Evolutionary conservation across 2,113 vertebrate species (phyloP).

Genomic region (Pomatostomus ruficeps): DNA sequence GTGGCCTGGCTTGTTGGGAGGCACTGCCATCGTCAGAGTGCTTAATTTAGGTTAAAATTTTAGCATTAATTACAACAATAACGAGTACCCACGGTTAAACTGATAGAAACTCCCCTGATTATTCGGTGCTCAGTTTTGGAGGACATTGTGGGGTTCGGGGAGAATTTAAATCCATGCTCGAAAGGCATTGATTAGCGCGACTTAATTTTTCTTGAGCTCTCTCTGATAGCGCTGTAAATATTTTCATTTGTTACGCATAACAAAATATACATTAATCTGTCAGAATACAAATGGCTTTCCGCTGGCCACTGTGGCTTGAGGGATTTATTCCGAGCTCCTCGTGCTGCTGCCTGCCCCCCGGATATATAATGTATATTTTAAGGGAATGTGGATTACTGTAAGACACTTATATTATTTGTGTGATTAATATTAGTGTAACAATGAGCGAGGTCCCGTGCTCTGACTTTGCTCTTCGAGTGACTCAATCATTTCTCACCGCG

Average conservation of each 20-base stretch:
- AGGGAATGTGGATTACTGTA: constrained; percentile 71
- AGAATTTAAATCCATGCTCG: constrained; percentile 57
- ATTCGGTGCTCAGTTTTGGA: constrained; percentile 17
- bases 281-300: constrained; percentile 77
- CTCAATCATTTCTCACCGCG: constrained; percentile 80
- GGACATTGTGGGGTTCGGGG: neutral
- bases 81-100: neutral
- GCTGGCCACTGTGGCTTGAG: constrained; percentile 74
- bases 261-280: constrained; percentile 76
- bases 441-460: constrained; percentile 75
- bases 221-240: constrained; percentile 74
- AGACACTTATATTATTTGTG: constrained; percentile 81
- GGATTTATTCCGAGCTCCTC: constrained; percentile 75
- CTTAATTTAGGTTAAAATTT: neutral
- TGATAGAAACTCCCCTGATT: constrained; percentile 1
- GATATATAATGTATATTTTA: constrained; percentile 80
- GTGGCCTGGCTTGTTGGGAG: neutral
- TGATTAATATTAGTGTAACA: constrained; percentile 81
- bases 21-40: neutral
- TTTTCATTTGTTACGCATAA: constrained; percentile 77
- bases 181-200: constrained; percentile 68
- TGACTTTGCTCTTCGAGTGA: constrained; percentile 78
- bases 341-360: constrained; percentile 71
- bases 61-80: neutral
- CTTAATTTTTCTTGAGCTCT: constrained; percentile 75